These are phyloP conservation scores for Lutraria lutraria DNA, from an alignment of 2,888 invertebrate species.

Conservation along the genomic window DNA sequence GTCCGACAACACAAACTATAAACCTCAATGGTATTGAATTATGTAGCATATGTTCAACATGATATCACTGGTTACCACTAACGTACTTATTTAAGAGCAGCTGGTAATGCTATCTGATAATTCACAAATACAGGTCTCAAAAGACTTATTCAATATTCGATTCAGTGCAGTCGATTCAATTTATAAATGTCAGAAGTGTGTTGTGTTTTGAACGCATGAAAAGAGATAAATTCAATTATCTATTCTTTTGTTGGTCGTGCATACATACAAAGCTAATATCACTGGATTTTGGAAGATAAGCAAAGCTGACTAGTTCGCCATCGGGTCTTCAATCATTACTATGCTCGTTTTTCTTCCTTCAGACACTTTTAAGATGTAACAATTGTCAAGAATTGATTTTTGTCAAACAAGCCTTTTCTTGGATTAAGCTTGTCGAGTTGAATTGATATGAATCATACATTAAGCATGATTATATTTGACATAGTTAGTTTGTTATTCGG, in stretches of 20 bases:
- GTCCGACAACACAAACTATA: not conserved
- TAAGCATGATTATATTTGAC: constrained; percentile 8
- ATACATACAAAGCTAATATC: not conserved
- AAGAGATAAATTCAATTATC: not conserved
- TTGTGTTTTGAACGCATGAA: too few relatives aligned
- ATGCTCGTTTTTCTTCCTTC: not conserved
- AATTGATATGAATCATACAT: not conserved
- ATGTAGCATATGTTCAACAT: constrained; percentile 35
- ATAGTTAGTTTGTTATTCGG: not conserved
- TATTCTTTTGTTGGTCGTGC: not conserved
- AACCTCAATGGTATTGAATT: constrained; percentile 39
- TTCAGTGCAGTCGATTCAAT: too few relatives aligned
- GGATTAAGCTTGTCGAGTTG: not conserved
- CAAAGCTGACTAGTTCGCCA: not conserved
- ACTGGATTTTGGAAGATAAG: not conserved
- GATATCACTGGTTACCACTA: constrained; percentile 6
- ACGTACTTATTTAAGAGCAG: not conserved
- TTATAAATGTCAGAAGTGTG: too few relatives aligned
- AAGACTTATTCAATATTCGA: too few relatives aligned
- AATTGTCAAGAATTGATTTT: not conserved
- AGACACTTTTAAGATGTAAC: not conserved
- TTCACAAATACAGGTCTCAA: not conserved
- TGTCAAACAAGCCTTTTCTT: not conserved
- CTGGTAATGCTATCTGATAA: not conserved
- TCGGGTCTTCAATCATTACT: not conserved